Evolutionary conservation across 2,113 vertebrate species (phyloP).

Genomic region (Parus major): DNA sequence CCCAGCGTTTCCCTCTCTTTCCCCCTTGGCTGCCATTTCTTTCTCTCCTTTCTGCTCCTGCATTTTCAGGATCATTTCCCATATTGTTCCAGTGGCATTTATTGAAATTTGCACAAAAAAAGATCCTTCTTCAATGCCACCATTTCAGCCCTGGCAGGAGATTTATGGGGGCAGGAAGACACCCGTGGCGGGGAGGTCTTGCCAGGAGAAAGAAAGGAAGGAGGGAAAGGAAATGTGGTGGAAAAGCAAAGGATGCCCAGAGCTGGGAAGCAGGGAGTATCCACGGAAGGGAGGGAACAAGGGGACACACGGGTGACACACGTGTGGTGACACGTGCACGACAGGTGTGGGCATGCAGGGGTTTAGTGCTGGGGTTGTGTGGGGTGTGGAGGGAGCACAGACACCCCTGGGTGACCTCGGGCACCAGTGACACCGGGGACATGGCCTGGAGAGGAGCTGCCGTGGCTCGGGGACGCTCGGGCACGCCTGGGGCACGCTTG

Average conservation of each 20-base stretch:
- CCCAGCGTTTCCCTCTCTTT: conserved; percentile 25
- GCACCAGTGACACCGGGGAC: accelerated
- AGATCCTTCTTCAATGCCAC: conserved; percentile 38
- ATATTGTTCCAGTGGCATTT: conserved; percentile 50
- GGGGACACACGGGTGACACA: accelerated
- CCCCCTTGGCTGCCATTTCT: conserved; percentile 54
- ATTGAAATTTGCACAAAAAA: conserved; percentile 63
- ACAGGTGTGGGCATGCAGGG: accelerated
- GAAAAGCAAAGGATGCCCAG: neutral
- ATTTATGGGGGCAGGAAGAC: conserved; percentile 63
- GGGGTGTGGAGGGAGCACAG: accelerated
- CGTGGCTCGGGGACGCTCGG: accelerated
- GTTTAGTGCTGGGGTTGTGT: accelerated
- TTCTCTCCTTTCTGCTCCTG: conserved; percentile 44
- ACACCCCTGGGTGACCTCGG: neutral
- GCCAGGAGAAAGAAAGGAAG: neutral
- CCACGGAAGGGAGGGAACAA: accelerated
- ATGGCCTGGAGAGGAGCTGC: neutral
- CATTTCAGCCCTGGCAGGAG: conserved; percentile 25
- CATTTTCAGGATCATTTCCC: conserved; percentile 68
- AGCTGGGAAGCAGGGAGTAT: neutral
- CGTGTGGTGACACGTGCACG: accelerated
- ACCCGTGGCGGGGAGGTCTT: conserved; percentile 14
- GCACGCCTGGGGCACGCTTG: too few relatives aligned
- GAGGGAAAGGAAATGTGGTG: neutral